Percentiles rank a stretch among this genome's conserved stretches.
These are phyloP conservation scores for Argya squamiceps DNA, from an alignment of 2,797 vertebrate species.

Conservation along the genomic window DNA sequence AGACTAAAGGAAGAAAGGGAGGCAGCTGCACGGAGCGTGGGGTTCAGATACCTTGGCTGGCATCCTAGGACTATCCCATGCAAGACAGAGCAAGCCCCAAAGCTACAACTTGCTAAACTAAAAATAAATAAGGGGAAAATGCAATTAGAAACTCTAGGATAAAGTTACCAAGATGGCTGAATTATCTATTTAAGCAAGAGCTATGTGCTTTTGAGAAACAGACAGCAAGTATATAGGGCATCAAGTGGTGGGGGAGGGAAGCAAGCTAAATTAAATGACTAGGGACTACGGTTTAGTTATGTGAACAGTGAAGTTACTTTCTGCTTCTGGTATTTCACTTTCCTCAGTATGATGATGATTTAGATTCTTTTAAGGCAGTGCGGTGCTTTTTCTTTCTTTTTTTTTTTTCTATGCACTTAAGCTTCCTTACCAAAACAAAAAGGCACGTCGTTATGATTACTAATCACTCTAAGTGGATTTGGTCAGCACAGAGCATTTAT, in stretches of 20 bases:
- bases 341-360: slow-evolving; percentile 43
- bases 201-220: slow-evolving; percentile 38
- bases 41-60: slow-evolving; percentile 50
- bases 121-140: slow-evolving; percentile 75
- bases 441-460: background rate
- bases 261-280: slow-evolving; percentile 19
- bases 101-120: slow-evolving; percentile 68
- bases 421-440: slow-evolving; percentile 21
- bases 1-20: slow-evolving; percentile 43
- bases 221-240: slow-evolving; percentile 60
- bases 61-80: slow-evolving; percentile 54
- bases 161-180: slow-evolving; percentile 74
- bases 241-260: slow-evolving; percentile 40
- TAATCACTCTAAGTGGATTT: slow-evolving; percentile 16
- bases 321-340: slow-evolving; percentile 77
- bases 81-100: slow-evolving; percentile 71
- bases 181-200: slow-evolving; percentile 70
- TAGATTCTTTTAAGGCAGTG: slow-evolving; percentile 54
- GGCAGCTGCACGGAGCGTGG: background rate
- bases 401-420: background rate
- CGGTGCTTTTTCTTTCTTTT: background rate
- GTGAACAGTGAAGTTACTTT: slow-evolving; percentile 44
- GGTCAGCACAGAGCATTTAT: background rate
- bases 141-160: slow-evolving; percentile 71
- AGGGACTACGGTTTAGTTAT: slow-evolving; percentile 44